Evolutionary conservation across 2,888 invertebrate species (phyloP).

Genomic region (Eilema griseolum): DNA sequence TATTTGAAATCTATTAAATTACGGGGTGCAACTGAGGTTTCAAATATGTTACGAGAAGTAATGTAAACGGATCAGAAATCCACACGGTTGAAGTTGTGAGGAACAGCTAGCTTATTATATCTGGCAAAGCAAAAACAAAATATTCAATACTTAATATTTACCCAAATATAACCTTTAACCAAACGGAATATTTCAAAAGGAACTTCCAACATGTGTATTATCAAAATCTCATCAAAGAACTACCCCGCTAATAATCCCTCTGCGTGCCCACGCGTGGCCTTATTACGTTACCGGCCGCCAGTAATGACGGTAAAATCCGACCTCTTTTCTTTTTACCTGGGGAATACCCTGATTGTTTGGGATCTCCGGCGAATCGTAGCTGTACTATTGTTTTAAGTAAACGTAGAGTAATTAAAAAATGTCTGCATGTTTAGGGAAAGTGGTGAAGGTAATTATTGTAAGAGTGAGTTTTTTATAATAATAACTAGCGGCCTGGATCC

Average conservation of each 20-base stretch:
- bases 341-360: neutral
- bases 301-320: neutral
- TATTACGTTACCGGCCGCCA: constrained; percentile 7
- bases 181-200: neutral
- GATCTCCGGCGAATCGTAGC: neutral
- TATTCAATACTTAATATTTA: neutral
- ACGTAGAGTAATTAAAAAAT: constrained; percentile 1
- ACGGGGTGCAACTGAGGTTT: no score
- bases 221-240: constrained; percentile 2
- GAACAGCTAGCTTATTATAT: no score
- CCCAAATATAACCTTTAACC: neutral
- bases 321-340: constrained; percentile 4
- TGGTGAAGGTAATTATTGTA: neutral
- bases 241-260: neutral
- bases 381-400: neutral
- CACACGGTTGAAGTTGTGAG: no score
- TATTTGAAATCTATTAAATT: no score
- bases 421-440: neutral
- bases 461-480: no score
- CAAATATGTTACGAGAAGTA: no score
- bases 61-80: no score
- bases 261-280: constrained; percentile 1
- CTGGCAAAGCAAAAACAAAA: no score
- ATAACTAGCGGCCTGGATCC: no score
- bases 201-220: neutral